Percentiles rank a stretch among this genome's conserved stretches.
phyloP scores from a whole-genome alignment of 2,113 vertebrate species.

The mouse (Mus musculus) region DNA sequence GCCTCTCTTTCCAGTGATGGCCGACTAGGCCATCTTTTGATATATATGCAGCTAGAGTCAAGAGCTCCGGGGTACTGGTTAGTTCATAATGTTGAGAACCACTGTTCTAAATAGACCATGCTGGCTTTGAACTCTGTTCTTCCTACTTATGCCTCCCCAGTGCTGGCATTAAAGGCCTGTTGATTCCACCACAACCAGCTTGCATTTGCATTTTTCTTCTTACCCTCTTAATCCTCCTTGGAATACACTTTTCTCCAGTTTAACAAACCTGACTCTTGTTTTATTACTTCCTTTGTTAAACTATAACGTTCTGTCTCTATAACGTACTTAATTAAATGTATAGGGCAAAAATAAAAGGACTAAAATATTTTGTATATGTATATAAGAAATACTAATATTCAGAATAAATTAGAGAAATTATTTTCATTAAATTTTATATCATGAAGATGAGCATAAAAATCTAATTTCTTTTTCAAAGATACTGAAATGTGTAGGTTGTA shows the following conservation, averaged over 20 bases:
- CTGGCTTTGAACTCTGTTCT: background rate
- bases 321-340: background rate
- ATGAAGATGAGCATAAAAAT: slow-evolving; percentile 43
- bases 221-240: slow-evolving; percentile 46
- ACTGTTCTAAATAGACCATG: background rate
- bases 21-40: no score
- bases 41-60: no score
- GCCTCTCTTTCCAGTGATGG: no score
- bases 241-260: slow-evolving; percentile 44
- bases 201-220: slow-evolving; percentile 25
- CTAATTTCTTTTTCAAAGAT: slow-evolving; percentile 18
- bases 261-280: slow-evolving; percentile 31
- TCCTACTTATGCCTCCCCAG: background rate
- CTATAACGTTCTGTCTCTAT: background rate
- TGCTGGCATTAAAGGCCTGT: background rate
- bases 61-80: no score
- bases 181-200: background rate
- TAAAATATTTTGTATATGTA: slow-evolving; percentile 13
- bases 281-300: slow-evolving; percentile 2
- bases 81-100: no score
- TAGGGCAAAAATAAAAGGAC: background rate
- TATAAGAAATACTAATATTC: background rate
- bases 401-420: background rate
- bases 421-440: slow-evolving; percentile 18
- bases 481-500: slow-evolving; percentile 35